Evolutionary conservation across 2,888 invertebrate genomes (phyloP), one percentile per base, ranked within the genome.

Genomic region (Calliphora vomitoria): DNA sequence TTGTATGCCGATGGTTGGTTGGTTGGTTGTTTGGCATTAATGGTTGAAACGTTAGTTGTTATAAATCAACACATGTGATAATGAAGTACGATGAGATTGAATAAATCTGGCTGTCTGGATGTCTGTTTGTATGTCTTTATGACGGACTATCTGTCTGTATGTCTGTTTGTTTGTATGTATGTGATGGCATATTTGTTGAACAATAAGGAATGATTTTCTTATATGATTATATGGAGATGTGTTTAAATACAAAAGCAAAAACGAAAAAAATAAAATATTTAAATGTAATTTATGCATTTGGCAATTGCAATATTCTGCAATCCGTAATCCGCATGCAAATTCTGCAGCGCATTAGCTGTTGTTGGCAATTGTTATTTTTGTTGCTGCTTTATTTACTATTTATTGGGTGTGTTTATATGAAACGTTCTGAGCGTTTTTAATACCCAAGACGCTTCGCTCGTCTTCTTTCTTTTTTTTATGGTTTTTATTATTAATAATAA

Each of bases 201-300:
- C 25, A 31, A 78, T 83, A 71, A 62, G 62, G 55, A 58, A 81
- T 81, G 18, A 25, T 18, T 76, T 85, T 81, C 75, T 81, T 85
- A 50, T 76, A 58, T 64, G 13, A 69, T 79, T 69, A 83, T 76
- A 86, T 74, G 82, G 82, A 78, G 78, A 81, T 84, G 75, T 55
- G 55, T 50, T 71, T 38, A 64, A 31, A 35, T 47, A 50, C 58
- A 38, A 35, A 35, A 35, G 35, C 35, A 13, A 62, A 58, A 44
- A 18, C 0, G 1, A 47, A 60, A 69, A 47, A 71, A 18, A 8
- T 47, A 78, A 78, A 35, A 20, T 44, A 44, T 60, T 58, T 47
- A 13, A 58, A 78, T 44, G 64, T 87, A 87, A 87, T 87, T 87
- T 87, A 87, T 87, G 85, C 87, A 87, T 85, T 87, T 87, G 87